phyloP scores from a whole-genome alignment of 1,140 invertebrate genomes.

The Drosophila sp. region DNA sequence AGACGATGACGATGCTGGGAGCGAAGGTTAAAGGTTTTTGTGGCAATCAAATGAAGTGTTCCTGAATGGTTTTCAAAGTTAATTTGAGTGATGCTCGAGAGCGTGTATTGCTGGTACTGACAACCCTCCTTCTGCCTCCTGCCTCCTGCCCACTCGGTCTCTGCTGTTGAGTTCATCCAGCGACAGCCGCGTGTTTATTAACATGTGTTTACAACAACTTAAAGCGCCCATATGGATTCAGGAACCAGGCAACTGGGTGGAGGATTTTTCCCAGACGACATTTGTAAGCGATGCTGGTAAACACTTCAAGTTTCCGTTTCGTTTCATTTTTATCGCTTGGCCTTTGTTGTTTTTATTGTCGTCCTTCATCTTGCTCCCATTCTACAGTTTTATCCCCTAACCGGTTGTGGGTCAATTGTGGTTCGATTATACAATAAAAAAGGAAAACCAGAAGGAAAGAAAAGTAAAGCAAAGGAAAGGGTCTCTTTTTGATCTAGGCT shows the following conservation, averaged over 20 bases:
- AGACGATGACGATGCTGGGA: neutral
- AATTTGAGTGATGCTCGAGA: conserved; percentile 81
- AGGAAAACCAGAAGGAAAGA: neutral
- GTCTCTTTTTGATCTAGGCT: neutral
- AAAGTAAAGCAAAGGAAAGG: neutral
- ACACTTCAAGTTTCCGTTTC: conserved; percentile 72
- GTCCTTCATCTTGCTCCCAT: neutral
- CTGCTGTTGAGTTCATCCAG: conserved; percentile 4
- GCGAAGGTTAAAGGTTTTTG: conserved; percentile 46
- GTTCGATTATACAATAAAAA: conserved; percentile 28
- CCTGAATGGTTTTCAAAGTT: conserved; percentile 83
- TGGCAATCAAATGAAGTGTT: conserved; percentile 82
- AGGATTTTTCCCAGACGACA: conserved; percentile 15
- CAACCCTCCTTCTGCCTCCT: conserved; percentile 50
- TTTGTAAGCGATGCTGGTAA: conserved; percentile 69
- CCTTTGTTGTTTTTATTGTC: conserved; percentile 30
- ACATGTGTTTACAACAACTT: conserved; percentile 81
- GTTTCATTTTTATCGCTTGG: conserved; percentile 40
- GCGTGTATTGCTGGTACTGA: conserved; percentile 65
- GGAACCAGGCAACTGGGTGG: conserved; percentile 27
- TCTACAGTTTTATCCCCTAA: neutral
- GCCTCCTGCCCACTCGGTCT: neutral
- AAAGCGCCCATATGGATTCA: conserved; percentile 71
- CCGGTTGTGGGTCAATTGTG: conserved; percentile 46
- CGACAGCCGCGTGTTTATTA: conserved; percentile 70